These are phyloP conservation scores for Triplophysa bombifrons DNA, from an alignment of 2,797 vertebrate genomes.

Conservation along the genomic window DNA sequence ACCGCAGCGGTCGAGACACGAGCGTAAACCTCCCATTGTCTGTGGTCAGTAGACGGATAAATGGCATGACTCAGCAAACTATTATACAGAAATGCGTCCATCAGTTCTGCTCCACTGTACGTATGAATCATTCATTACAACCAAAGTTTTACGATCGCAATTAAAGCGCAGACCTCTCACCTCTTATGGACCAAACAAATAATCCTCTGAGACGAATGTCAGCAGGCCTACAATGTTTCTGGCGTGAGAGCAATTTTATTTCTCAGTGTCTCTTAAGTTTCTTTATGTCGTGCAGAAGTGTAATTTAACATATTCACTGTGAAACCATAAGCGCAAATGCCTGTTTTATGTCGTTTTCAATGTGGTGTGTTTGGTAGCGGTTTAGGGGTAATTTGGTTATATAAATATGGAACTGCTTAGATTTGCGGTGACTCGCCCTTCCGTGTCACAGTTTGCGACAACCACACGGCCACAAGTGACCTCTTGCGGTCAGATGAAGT, in stretches of 20 bases:
- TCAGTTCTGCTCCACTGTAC: conserved; percentile 65
- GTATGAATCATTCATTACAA: conserved; percentile 77
- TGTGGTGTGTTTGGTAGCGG: conserved; percentile 69
- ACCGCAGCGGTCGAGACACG: conserved; percentile 52
- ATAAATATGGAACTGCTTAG: conserved; percentile 74
- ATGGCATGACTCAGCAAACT: conserved; percentile 61
- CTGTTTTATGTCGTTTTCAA: conserved; percentile 62
- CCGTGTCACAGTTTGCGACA: conserved; percentile 49
- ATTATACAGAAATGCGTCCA: conserved; percentile 54
- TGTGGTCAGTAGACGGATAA: conserved; percentile 62
- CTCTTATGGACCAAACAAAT: conserved; percentile 70
- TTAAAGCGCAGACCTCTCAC: conserved; percentile 74
- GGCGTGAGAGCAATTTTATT: not conserved
- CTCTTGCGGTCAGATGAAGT: conserved; percentile 63
- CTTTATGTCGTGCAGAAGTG: not conserved
- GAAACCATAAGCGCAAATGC: conserved; percentile 60
- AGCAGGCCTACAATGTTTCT: conserved; percentile 5
- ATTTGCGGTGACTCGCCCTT: conserved; percentile 72
- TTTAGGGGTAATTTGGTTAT: conserved; percentile 74
- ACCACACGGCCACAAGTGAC: conserved; percentile 54
- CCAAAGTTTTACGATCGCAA: conserved; percentile 73
- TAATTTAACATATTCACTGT: conserved; percentile 21
- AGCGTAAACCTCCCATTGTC: conserved; percentile 62
- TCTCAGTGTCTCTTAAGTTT: not conserved
- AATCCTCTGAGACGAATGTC: not conserved